Conservation (phyloP, 1,140 invertebrate species). For the Heliconius hewitsoni region DNA sequence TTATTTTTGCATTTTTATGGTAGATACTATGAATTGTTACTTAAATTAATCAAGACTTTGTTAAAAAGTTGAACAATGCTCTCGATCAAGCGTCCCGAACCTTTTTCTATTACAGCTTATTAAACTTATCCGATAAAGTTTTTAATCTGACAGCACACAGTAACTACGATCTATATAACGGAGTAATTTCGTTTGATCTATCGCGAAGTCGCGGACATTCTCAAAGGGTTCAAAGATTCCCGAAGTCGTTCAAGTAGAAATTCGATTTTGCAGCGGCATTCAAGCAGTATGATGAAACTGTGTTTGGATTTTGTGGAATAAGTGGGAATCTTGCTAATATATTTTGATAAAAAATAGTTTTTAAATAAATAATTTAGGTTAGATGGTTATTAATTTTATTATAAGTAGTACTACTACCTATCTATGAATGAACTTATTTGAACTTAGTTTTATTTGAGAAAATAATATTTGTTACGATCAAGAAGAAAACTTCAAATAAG, state of each 20-base stretch:
- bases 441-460: no score
- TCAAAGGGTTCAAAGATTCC: constrained; percentile 60
- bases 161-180: constrained; percentile 26
- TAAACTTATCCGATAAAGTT: not conserved
- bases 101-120: constrained; percentile 1
- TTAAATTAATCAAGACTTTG: no score
- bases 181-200: constrained; percentile 57
- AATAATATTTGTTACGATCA: no score
- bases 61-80: not conserved
- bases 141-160: not conserved
- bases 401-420: no score
- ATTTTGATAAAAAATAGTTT: not conserved
- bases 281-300: constrained; percentile 16
- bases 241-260: constrained; percentile 58
- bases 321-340: constrained; percentile 9
- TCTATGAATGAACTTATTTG: no score
- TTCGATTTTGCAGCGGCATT: constrained; percentile 54
- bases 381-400: no score
- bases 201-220: constrained; percentile 41
- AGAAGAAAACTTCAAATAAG: no score
- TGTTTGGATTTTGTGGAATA: constrained; percentile 4
- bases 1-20: no score
- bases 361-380: no score
- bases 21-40: no score
- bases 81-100: not conserved